Base-by-base conservation (phyloP, 2,113 vertebrate genomes). In the Phoenicopterus ruber region DNA sequence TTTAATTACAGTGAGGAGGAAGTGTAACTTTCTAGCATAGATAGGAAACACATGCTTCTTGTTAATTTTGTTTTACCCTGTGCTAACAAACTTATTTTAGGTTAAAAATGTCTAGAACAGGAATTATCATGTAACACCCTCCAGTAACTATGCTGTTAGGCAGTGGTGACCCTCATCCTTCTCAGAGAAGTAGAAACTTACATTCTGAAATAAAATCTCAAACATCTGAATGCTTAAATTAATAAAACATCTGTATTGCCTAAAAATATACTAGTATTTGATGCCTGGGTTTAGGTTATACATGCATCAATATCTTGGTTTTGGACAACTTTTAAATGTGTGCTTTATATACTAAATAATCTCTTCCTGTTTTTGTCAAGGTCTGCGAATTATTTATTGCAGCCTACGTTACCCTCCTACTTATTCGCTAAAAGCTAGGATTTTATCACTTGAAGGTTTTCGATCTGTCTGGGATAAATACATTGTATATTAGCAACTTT, bases 1-100 rank as follows among this genome's bases (percentile, higher is more conserved):
- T 92, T 94, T 91, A 81, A 67, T 96, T 88, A 61, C 36, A 49
- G 15, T 82, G 57, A 94, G 80, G 73, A 44, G 77, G 58, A 92
- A 76, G 19, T 87, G 81, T 92, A 81, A 89, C 47, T 84, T 88
- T 79, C 44, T 86, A 57, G 40, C 79, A 50, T 55, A 47, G 71
- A 36, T 34, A 54, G 80, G 47, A 92, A 86, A 77, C 46, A 70
- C 32, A 42, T 88, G 61, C 31, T 69, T 22, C 69, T 81, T 88
- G 63, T 80, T 90, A 94, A 49, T 90, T 90, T 78, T 73, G 40
- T 61, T 80, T 90, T 90, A 59, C 38, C n/a, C 62, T 86, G 74
- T 83, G 24, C 79, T 71, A 59, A 54, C 46, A 26, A 50, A 18
- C 16, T 66, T 69, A 42, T 6, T 88, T 77, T 90, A 54, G 52